These are phyloP conservation scores for Acanthiza pusilla DNA, from an alignment of 2,797 vertebrate species.

Conservation along the genomic window DNA sequence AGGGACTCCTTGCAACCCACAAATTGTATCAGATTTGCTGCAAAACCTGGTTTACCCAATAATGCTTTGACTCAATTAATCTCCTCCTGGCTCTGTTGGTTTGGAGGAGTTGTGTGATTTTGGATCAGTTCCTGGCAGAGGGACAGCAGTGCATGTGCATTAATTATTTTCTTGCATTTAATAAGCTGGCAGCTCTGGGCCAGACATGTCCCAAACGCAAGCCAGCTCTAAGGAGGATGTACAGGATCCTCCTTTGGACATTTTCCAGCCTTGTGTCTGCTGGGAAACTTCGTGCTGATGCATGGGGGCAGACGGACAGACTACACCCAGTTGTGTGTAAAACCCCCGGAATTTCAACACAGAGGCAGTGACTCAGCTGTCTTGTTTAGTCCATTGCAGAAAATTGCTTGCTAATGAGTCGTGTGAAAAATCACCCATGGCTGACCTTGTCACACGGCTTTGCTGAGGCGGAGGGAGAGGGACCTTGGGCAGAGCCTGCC, in stretches of 20 bases:
- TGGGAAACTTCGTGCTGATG: accelerated
- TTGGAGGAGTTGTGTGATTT: neutral
- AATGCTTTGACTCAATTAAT: neutral
- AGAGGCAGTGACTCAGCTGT: neutral
- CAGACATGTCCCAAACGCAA: neutral
- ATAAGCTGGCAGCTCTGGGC: neutral
- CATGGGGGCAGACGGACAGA: neutral
- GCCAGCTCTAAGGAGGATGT: neutral
- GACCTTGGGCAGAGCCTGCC: neutral
- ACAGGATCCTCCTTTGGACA: neutral
- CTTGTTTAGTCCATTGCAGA: neutral
- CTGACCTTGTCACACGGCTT: neutral
- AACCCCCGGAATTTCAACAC: neutral
- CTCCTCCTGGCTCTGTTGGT: neutral
- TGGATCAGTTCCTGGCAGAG: neutral
- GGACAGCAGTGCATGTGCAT: neutral
- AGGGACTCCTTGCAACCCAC: neutral
- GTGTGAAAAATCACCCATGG: neutral
- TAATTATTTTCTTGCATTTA: neutral
- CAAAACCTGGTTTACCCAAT: neutral
- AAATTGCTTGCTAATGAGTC: neutral
- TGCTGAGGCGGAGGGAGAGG: neutral
- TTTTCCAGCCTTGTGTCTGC: neutral
- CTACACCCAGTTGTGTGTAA: neutral
- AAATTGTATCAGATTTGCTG: neutral